A percentile compares a stretch with the other conserved stretches of the same genome.
phyloP scores from a whole-genome alignment of 2,113 vertebrate genomes.

The Entosphenus tridentatus region DNA sequence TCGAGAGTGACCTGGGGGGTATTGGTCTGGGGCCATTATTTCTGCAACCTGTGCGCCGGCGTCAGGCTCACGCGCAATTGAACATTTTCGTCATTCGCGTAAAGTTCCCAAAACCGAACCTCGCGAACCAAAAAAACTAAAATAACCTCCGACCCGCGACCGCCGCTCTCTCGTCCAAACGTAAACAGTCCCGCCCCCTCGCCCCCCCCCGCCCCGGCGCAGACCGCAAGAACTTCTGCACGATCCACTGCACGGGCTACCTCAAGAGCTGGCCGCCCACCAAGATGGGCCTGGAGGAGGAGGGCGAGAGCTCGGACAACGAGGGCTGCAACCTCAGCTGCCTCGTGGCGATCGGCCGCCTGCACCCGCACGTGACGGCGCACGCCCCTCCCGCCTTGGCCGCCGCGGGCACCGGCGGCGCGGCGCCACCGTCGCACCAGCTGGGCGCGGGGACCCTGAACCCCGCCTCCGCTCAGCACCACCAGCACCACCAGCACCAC shows the following conservation, averaged over 20 bases:
- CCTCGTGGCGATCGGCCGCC: slow-evolving; percentile 77
- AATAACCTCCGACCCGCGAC: too few relatives aligned
- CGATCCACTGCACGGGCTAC: slow-evolving; percentile 96
- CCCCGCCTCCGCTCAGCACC: too few relatives aligned
- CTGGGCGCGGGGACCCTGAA: too few relatives aligned
- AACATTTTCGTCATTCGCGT: too few relatives aligned
- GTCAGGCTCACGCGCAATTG: too few relatives aligned
- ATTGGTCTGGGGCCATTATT: too few relatives aligned
- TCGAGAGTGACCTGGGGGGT: too few relatives aligned
- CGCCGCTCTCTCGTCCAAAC: not conserved
- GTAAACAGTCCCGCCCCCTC: not conserved
- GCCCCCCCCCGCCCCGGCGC: slow-evolving; percentile 21
- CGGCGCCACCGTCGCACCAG: too few relatives aligned
- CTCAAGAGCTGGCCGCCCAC: slow-evolving; percentile 95
- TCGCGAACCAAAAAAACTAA: too few relatives aligned
- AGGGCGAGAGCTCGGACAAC: slow-evolving; percentile 63
- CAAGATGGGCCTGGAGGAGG: slow-evolving; percentile 89
- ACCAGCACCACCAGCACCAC: slow-evolving; percentile 15
- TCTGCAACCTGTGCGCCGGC: too few relatives aligned
- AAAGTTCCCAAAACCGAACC: too few relatives aligned
- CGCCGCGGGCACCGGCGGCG: not conserved
- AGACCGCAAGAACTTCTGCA: slow-evolving; percentile 96
- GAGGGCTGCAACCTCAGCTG: slow-evolving; percentile 95
- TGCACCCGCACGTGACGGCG: slow-evolving; percentile 72
- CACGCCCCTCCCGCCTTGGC: not conserved